Evolutionary conservation across 2,888 invertebrate genomes (phyloP), one percentile per base, ranked within the genome.

Genomic region (Scaptomyza cyrtandrae): DNA sequence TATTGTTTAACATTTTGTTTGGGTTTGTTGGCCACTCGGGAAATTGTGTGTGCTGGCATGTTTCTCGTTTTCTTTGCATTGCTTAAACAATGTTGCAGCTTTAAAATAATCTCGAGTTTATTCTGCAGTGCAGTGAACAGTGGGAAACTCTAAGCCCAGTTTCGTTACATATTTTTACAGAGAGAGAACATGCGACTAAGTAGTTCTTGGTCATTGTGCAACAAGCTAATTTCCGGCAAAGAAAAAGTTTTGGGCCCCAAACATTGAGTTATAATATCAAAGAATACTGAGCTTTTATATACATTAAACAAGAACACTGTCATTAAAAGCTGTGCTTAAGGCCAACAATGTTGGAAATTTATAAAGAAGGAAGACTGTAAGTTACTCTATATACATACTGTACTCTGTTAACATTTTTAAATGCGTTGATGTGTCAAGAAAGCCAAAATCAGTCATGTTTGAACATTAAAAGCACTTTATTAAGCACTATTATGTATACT

Each of bases 171-270:
- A 24, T 41, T 35, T n/a, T 37, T n/a, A 7, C 29, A 33, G 14
- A 37, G 10, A 39, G 24, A 43, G 54, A 43, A 50, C 56, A 58
- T 61, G 58, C 54, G 54, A 67, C 56, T 49, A 52, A 60, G 45
- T 50, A 55, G 52, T 56, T 52, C 52, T 65, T 67, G 65, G 59
- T 60, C 58, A 61, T 64, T 59, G 58, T 64, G 75, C 79, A 63
- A 60, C 62, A 49, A 67, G 57, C 52, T 71, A 82, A 78, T 78
- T 69, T 85, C 64, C 79, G 77, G 64, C 58, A 43, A 45, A 29
- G 37, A 64, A 66, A 66, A 78, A 45, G 52, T 68, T 58, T 49
- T 49, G 60, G 45, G 52, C 64, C 49, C 62, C 49, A 27, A 70
- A 33, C 33, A 35, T 50, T 29, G 33, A 13, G 48, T 62, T 54